Percentiles rank a stretch among this genome's conserved stretches.
Conservation (phyloP, 2,888 invertebrate genomes). For the Patella depressa region DNA sequence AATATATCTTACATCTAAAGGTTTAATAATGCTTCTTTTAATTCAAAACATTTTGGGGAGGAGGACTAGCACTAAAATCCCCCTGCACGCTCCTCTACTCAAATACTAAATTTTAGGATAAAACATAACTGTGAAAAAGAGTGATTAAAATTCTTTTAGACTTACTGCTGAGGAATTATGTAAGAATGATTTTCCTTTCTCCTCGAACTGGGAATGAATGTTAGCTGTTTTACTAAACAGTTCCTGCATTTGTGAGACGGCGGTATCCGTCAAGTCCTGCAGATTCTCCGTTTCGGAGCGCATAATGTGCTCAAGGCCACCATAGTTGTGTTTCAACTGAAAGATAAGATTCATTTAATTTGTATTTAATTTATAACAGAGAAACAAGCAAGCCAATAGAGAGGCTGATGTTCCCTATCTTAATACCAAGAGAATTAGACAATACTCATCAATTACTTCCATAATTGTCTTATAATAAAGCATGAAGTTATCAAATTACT, state of each 20-base stretch:
- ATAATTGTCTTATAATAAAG: no score
- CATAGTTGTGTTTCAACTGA: conserved; percentile 78
- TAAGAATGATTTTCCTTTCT: conserved; percentile 77
- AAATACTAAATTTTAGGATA: background rate
- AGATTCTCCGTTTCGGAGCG: conserved; percentile 73
- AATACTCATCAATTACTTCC: no score
- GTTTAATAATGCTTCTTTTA: no score
- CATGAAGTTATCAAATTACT: no score
- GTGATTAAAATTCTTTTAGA: conserved; percentile 14
- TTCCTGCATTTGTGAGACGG: conserved; percentile 74
- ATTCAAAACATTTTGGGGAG: no score
- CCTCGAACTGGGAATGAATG: conserved; percentile 78
- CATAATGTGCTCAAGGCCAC: conserved; percentile 77
- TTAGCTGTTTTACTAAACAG: conserved; percentile 79
- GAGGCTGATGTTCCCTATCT: no score
- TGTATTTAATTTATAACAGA: no score
- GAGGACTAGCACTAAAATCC: no score
- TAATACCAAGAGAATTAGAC: no score
- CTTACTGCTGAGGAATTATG: conserved; percentile 60
- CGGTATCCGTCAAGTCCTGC: conserved; percentile 73
- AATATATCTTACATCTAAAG: background rate
- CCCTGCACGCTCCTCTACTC: no score
- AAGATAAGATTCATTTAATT: conserved; percentile 21
- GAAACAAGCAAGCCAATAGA: no score
- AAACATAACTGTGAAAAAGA: background rate